Conservation (phyloP, 2,888 invertebrate genomes). For the Acleris sparsana region DNA sequence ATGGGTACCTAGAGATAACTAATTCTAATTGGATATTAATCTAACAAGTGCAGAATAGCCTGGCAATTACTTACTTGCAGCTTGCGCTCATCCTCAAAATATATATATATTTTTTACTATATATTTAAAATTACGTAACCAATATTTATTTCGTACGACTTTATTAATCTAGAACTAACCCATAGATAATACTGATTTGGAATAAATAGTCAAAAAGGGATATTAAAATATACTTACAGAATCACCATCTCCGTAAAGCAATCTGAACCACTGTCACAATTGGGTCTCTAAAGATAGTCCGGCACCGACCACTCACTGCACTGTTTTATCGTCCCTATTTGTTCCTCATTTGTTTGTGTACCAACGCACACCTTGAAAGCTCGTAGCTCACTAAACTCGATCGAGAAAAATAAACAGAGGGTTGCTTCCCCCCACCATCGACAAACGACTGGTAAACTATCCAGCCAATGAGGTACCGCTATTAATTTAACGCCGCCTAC, state of each 20-base stretch:
- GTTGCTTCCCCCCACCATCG: conserved; percentile 68
- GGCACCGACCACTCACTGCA: conserved; percentile 48
- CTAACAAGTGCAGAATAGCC: too few species aligned
- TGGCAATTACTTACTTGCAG: too few species aligned
- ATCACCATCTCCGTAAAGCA: conserved; percentile 75
- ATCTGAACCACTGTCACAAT: conserved; percentile 57
- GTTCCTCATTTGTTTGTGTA: conserved; percentile 23
- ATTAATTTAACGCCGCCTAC: conserved; percentile 59
- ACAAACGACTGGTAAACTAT: conserved; percentile 52
- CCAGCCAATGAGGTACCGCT: conserved; percentile 55
- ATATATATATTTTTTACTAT: too few species aligned
- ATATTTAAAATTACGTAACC: too few species aligned
- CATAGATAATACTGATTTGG: too few species aligned
- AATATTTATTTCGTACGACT: too few species aligned
- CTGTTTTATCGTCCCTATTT: conserved; percentile 31
- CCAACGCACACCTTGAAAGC: conserved; percentile 59
- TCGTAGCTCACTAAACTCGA: conserved; percentile 74
- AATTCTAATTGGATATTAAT: too few species aligned
- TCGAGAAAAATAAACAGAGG: conserved; percentile 81
- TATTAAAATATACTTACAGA: conserved; percentile 64
- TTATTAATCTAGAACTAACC: too few species aligned
- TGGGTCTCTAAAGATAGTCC: conserved; percentile 42
- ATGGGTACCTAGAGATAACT: too few species aligned
- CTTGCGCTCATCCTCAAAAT: too few species aligned
- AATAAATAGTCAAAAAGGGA: not conserved